These are phyloP conservation scores for Donacobius atricapilla DNA, from an alignment of 2,113 vertebrate species.

Conservation along the genomic window DNA sequence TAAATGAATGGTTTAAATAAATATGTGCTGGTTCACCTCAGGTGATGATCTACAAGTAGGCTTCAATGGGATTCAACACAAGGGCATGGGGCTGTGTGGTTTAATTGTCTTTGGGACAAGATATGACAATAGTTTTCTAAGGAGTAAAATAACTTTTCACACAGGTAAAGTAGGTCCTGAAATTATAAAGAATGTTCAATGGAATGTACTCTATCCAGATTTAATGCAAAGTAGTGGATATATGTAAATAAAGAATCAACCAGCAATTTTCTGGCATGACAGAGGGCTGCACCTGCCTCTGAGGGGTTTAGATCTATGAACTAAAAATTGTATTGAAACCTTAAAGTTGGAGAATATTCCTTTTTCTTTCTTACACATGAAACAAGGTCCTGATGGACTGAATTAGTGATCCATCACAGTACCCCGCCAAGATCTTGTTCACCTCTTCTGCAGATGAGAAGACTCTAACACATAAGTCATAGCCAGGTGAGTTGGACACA, in stretches of 20 bases:
- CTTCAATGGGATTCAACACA: neutral
- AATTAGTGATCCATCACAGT: neutral
- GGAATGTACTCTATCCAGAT: neutral
- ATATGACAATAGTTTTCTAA: neutral
- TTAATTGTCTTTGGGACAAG: neutral
- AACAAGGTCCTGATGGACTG: neutral
- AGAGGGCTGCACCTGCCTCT: neutral
- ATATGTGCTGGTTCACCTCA: neutral
- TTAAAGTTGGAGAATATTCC: neutral
- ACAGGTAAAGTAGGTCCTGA: neutral
- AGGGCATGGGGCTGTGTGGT: neutral
- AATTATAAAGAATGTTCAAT: neutral
- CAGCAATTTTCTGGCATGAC: neutral
- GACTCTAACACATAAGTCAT: neutral
- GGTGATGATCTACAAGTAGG: neutral
- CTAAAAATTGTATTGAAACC: neutral
- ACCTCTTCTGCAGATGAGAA: neutral
- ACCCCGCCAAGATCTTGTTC: neutral
- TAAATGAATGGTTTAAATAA: neutral
- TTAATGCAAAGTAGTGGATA: neutral
- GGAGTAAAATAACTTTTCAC: neutral
- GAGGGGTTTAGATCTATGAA: neutral
- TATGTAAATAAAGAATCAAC: neutral
- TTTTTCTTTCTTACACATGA: neutral
- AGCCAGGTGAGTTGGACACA: neutral